These are phyloP conservation scores for Lordiphosa clarofinis DNA, from an alignment of 1,140 invertebrate species.

Conservation along the genomic window DNA sequence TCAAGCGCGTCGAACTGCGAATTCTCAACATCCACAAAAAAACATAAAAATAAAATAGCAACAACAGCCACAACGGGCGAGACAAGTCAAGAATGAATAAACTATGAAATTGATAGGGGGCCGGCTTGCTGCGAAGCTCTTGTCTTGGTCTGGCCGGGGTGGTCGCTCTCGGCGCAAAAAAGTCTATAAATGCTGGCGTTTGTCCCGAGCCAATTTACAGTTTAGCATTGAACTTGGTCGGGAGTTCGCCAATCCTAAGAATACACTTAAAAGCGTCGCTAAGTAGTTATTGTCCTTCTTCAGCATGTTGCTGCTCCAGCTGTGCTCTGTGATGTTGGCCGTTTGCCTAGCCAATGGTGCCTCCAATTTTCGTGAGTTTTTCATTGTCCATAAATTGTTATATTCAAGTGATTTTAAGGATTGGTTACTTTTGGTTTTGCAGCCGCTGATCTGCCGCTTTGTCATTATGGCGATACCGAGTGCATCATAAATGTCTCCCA, in stretches of 20 bases:
- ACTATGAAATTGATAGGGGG: conserved; percentile 63
- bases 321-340: conserved; percentile 31
- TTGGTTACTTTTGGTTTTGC: conserved; percentile 9
- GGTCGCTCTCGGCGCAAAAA: conserved; percentile 33
- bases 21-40: conserved; percentile 38
- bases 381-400: neutral
- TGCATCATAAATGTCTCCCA: conserved; percentile 65
- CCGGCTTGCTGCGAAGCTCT: conserved; percentile 7
- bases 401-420: neutral
- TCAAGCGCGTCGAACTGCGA: conserved; percentile 34
- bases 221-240: conserved; percentile 79
- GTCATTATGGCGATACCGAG: conserved; percentile 54
- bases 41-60: conserved; percentile 33
- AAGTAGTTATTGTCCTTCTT: conserved; percentile 12
- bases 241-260: conserved; percentile 59
- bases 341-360: conserved; percentile 31
- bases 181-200: conserved; percentile 77
- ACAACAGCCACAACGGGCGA: conserved; percentile 25
- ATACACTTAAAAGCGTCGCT: conserved; percentile 19
- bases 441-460: conserved; percentile 69
- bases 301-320: conserved; percentile 38
- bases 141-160: conserved; percentile 6
- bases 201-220: conserved; percentile 76
- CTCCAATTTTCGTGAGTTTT: conserved; percentile 63
- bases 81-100: conserved; percentile 76